These are phyloP conservation scores for Augochlora pura DNA, from an alignment of 1,140 invertebrate genomes.

Conservation along the genomic window DNA sequence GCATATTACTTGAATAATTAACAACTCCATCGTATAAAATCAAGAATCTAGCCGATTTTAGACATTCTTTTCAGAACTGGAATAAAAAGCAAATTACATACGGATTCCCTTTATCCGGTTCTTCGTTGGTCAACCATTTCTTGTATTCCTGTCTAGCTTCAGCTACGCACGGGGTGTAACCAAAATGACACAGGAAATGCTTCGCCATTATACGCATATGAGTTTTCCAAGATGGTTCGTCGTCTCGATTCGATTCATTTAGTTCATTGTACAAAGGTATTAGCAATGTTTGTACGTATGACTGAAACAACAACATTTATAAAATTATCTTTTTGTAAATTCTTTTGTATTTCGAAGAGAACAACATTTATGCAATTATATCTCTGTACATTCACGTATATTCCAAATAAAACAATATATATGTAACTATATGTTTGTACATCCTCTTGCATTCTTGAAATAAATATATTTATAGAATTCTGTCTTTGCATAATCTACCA, in stretches of 20 bases:
- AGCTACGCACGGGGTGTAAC: constrained; percentile 86
- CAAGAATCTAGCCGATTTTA: too few species aligned
- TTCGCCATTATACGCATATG: constrained; percentile 83
- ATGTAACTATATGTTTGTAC: too few species aligned
- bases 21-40: too few species aligned
- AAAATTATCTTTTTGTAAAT: too few species aligned
- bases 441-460: too few species aligned
- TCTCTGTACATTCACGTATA: too few species aligned
- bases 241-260: constrained; percentile 77
- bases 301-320: constrained; percentile 73
- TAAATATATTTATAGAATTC: too few species aligned
- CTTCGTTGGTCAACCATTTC: constrained; percentile 84
- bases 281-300: constrained; percentile 83
- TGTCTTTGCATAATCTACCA: too few species aligned
- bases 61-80: background rate
- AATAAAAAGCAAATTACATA: constrained; percentile 78
- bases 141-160: constrained; percentile 84
- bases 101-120: constrained; percentile 88
- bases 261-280: constrained; percentile 86
- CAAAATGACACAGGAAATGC: constrained; percentile 86
- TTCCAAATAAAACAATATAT: too few species aligned
- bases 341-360: too few species aligned
- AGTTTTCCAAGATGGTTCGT: constrained; percentile 82
- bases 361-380: too few species aligned
- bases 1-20: too few species aligned